Evolutionary conservation across 2,888 invertebrate species (phyloP).

Genomic region (Pharmacophagus antenor): DNA sequence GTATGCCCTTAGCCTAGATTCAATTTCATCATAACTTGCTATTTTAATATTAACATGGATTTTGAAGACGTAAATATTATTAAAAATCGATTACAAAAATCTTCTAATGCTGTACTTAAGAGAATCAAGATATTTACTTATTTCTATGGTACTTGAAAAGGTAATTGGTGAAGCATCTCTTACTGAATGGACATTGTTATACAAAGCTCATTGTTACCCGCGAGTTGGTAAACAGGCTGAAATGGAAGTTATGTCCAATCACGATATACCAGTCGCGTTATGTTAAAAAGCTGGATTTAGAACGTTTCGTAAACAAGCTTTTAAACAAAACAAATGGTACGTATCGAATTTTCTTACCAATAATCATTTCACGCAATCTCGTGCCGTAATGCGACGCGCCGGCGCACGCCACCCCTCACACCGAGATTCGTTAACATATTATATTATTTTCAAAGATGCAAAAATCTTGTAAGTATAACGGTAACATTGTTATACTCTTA

Average conservation of each 20-base stretch:
- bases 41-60: no score
- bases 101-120: no score
- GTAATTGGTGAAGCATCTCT: no score
- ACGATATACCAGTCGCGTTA: neutral
- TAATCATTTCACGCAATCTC: slow-evolving; percentile 52
- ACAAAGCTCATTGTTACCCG: neutral
- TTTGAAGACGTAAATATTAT: no score
- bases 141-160: no score
- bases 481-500: neutral
- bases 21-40: no score
- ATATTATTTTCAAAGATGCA: neutral
- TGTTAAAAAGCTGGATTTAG: slow-evolving; percentile 8
- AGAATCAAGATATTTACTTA: no score
- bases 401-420: slow-evolving; percentile 30
- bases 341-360: slow-evolving; percentile 37
- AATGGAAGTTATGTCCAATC: neutral
- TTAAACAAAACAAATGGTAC: slow-evolving; percentile 31
- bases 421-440: slow-evolving; percentile 13
- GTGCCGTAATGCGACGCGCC: slow-evolving; percentile 47
- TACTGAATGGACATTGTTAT: no score
- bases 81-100: no score
- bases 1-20: no score
- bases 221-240: neutral
- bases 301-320: slow-evolving; percentile 17
- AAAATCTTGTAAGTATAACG: neutral